Conservation (phyloP, 2,888 invertebrate genomes). For the Buathra laborator region DNA sequence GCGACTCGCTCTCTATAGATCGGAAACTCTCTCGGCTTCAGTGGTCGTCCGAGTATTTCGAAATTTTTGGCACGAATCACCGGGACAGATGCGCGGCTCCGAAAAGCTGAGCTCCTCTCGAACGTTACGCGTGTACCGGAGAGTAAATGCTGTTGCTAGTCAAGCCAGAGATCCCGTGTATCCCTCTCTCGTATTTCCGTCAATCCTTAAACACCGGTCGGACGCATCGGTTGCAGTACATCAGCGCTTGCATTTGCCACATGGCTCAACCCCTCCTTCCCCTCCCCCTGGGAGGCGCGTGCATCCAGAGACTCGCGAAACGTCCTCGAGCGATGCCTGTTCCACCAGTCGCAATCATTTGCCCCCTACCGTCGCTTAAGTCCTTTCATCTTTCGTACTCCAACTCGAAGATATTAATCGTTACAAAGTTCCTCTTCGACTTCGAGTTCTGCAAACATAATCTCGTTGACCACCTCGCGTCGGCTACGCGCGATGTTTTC, state of each 20-base stretch:
- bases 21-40: constrained; percentile 5
- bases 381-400: constrained; percentile 56
- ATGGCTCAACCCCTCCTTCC: constrained; percentile 46
- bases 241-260: constrained; percentile 42
- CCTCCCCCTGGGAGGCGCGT: neutral
- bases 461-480: constrained; percentile 27
- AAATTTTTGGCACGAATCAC: constrained; percentile 66
- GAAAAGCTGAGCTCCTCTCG: constrained; percentile 18
- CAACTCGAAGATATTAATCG: constrained; percentile 33
- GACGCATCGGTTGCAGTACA: constrained; percentile 32
- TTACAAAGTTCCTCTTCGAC: constrained; percentile 47
- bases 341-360: constrained; percentile 10
- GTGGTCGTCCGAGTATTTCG: constrained; percentile 37
- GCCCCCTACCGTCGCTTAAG: constrained; percentile 1
- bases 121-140: constrained; percentile 23
- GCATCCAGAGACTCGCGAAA: constrained; percentile 2
- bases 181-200: constrained; percentile 41
- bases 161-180: constrained; percentile 49
- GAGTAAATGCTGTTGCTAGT: neutral
- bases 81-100: constrained; percentile 56
- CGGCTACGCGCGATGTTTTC: neutral
- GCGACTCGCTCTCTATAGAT: neutral
- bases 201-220: constrained; percentile 33
- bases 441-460: constrained; percentile 56
- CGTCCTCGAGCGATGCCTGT: constrained; percentile 24